These are phyloP conservation scores for Drosophila sordidula DNA, from an alignment of 2,888 invertebrate species.

Conservation along the genomic window DNA sequence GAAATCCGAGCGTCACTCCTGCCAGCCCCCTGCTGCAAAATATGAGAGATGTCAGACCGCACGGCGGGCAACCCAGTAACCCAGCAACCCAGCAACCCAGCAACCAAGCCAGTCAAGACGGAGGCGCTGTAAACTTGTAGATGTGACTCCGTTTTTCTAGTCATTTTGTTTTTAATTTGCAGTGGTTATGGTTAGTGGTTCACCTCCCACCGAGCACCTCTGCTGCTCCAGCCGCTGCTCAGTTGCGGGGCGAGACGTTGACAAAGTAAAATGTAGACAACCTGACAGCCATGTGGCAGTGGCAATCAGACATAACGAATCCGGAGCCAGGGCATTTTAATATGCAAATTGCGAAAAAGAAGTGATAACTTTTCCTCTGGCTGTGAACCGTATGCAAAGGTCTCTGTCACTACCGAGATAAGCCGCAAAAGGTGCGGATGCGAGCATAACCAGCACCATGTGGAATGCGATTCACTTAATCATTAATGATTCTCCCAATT, in stretches of 20 bases:
- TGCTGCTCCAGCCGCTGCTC: background rate
- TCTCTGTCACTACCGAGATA: constrained; percentile 30
- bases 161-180: constrained; percentile 62
- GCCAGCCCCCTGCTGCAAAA: constrained; percentile 43
- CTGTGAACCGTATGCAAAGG: constrained; percentile 16
- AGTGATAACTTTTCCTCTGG: constrained; percentile 51
- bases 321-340: constrained; percentile 59
- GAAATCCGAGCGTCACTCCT: constrained; percentile 55
- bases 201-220: background rate
- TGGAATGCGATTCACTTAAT: constrained; percentile 46
- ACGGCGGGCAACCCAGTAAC: constrained; percentile 31
- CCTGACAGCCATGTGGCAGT: constrained; percentile 60
- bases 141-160: constrained; percentile 50
- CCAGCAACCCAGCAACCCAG: constrained; percentile 4
- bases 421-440: constrained; percentile 19
- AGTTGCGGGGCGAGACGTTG: constrained; percentile 29
- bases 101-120: constrained; percentile 13
- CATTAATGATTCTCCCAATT: constrained; percentile 62
- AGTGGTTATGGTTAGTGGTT: constrained; percentile 42
- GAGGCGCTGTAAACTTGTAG: constrained; percentile 24
- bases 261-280: constrained; percentile 71
- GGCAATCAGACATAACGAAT: constrained; percentile 69
- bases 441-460: constrained; percentile 5
- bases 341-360: constrained; percentile 69
- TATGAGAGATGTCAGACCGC: constrained; percentile 69